Conservation (phyloP, 2,113 vertebrate genomes). For the Edolisoma coerulescens region DNA sequence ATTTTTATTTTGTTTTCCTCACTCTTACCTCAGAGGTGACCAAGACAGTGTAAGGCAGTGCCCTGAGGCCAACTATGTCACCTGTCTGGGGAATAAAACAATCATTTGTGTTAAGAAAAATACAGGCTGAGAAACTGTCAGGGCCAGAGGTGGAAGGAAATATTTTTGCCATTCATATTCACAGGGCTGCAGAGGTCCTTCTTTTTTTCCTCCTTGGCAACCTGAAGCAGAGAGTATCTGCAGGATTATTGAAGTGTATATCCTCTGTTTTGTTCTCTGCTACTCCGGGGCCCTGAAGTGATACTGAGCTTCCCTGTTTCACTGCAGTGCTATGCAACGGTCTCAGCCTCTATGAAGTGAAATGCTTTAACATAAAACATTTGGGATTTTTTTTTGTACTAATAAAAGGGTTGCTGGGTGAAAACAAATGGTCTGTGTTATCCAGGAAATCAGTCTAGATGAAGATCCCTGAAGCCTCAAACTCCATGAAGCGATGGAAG, state of each 20-base stretch:
- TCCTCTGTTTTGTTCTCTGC: not conserved
- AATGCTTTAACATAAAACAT: not conserved
- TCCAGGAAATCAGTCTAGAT: not conserved
- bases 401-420: not conserved
- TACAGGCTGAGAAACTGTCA: not conserved
- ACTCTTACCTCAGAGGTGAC: not conserved
- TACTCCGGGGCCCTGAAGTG: not conserved
- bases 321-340: not conserved
- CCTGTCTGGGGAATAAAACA: not conserved
- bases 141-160: not conserved
- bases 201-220: not conserved
- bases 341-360: not conserved
- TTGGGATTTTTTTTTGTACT: not conserved
- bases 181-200: not conserved
- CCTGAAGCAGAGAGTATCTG: not conserved
- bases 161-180: not conserved
- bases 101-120: not conserved
- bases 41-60: not conserved
- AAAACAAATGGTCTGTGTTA: constrained; percentile 41
- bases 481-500: not conserved
- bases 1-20: not conserved
- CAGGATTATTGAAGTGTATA: not conserved
- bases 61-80: not conserved
- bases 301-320: not conserved
- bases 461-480: constrained; percentile 1